Evolutionary conservation across 1,140 invertebrate genomes (phyloP), one percentile per base, ranked within the genome.

Genomic region (Phymastichus coffea): DNA sequence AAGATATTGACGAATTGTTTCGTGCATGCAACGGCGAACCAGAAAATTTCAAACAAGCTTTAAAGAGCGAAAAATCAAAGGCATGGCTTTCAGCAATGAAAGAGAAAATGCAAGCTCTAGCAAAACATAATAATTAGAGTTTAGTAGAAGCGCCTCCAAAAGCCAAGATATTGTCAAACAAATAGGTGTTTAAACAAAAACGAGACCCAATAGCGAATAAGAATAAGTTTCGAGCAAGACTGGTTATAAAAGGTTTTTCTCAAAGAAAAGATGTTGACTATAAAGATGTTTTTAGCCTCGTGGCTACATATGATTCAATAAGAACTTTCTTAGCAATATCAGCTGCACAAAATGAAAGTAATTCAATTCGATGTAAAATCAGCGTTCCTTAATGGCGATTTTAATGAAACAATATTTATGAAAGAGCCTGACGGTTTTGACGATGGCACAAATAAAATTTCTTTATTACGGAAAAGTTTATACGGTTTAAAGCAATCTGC

Each of bases 401-500:
- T 70, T 6, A 1, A 70, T n/a, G 61, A 72, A 57, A 55, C 56
- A 10, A 46, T 58, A 17, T 76, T 63, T 60, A 70, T 73, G 71
- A 35, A 72, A 43, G 66, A 71, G 46, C 76, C 77, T 26, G 54
- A 70, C 60, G 73, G 74, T 6, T 75, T 70, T 49, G 57, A 66
- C 23, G 63, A 68, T 62, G 57, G 54, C 3, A 65, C 44, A 22
- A 19, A 26, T 19, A 61, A 56, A 62, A 65, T 70, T 37, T 76
- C 63, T 15, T 67, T 58, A 37, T 26, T 80, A 3, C 69, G 67
- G 23, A 75, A 73, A 58, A 70, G 69, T n/a, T 20, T 82, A 6
- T 81, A 81, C 64, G 77, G 73, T 1, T 48, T 70, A 9, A 70
- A 64, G 55, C 74, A 77, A 56, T 61, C 74, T 10, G 65, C 69